These are phyloP conservation scores for Prionailurus bengalensis DNA, from an alignment of 2,113 vertebrate genomes.

Conservation along the genomic window DNA sequence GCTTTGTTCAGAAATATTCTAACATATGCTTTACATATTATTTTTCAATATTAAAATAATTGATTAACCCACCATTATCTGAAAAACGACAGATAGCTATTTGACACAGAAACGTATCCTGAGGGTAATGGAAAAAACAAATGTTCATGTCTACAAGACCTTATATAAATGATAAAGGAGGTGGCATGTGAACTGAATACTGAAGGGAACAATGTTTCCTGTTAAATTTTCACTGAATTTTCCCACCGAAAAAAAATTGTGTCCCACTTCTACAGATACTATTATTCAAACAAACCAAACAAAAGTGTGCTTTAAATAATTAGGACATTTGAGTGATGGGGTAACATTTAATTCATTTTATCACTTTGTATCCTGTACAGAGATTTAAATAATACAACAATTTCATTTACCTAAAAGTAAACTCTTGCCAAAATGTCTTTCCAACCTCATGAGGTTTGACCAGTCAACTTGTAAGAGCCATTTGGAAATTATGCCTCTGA, in stretches of 20 bases:
- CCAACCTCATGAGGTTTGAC: background rate
- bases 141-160: background rate
- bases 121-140: background rate
- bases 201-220: background rate
- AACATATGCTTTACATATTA: background rate
- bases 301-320: background rate
- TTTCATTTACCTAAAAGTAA: constrained; percentile 64
- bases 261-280: background rate
- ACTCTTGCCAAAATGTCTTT: constrained; percentile 53
- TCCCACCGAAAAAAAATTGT: background rate
- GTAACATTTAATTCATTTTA: constrained; percentile 5
- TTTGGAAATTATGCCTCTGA: constrained; percentile 39
- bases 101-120: background rate
- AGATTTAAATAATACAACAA: background rate
- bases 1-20: background rate
- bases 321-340: background rate
- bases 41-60: background rate
- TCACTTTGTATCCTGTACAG: background rate
- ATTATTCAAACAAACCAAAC: background rate
- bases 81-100: background rate
- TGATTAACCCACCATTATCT: background rate
- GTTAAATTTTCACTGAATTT: background rate
- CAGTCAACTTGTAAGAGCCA: background rate
- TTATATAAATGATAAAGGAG: background rate
- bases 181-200: background rate